Evolutionary conservation across 1,140 invertebrate genomes (phyloP).

Genomic region (Heliconius hermathena): DNA sequence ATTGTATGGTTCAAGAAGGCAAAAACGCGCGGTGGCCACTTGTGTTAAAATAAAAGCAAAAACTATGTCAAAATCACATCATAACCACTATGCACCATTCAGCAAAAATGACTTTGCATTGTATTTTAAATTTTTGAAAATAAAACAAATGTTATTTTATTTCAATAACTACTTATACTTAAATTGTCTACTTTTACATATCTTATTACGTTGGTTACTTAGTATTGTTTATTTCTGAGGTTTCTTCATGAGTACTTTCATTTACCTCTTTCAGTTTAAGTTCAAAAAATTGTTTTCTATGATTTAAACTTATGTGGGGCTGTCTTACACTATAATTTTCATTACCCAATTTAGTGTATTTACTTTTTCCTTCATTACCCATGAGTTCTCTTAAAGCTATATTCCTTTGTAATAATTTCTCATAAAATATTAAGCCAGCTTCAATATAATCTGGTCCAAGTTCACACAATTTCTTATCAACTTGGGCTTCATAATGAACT

Average conservation of each 20-base stretch:
- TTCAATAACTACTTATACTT: neutral
- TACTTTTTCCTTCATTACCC: constrained; percentile 82
- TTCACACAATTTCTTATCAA: constrained; percentile 84
- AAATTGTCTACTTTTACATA: neutral
- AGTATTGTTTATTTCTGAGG: neutral
- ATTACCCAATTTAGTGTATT: constrained; percentile 87
- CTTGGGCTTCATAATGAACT: constrained; percentile 83
- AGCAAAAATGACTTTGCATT: too few relatives aligned
- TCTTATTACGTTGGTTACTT: neutral
- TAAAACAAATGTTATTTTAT: neutral
- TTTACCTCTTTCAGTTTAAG: constrained; percentile 52
- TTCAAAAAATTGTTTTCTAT: constrained; percentile 86
- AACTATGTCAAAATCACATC: too few relatives aligned
- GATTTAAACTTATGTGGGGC: constrained; percentile 83
- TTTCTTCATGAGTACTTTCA: constrained; percentile 9
- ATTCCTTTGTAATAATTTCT: constrained; percentile 87
- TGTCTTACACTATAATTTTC: constrained; percentile 84
- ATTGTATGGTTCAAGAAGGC: too few relatives aligned
- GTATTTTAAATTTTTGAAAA: too few relatives aligned
- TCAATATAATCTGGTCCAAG: constrained; percentile 84
- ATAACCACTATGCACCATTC: neutral
- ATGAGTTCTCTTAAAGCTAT: constrained; percentile 86
- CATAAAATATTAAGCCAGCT: constrained; percentile 89
- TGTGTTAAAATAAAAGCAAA: too few relatives aligned
- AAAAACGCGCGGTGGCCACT: too few relatives aligned